A percentile compares a stretch with the other conserved stretches of the same genome.
Evolutionary conservation across 2,888 invertebrate genomes (phyloP).

Genomic region (Sarcophaga rosellei): DNA sequence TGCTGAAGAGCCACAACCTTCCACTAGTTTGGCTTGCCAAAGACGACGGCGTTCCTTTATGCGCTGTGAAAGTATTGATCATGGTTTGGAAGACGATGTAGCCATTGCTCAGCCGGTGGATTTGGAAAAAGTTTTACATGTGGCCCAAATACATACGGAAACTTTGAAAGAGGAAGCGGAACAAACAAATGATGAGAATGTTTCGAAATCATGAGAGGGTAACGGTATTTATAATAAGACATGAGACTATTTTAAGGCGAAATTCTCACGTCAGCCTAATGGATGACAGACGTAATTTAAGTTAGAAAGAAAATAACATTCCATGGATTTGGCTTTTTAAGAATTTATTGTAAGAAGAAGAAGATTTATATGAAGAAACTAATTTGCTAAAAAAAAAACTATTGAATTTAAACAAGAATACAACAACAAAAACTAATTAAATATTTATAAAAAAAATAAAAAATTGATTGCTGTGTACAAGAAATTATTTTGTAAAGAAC

Average conservation of each 20-base stretch:
- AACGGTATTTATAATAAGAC: constrained; percentile 46
- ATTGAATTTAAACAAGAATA: background rate
- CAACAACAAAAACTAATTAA: background rate
- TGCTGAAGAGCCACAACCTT: constrained; percentile 14
- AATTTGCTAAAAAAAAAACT: background rate
- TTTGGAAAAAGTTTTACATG: constrained; percentile 46
- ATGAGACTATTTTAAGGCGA: constrained; percentile 45
- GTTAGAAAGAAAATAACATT: no score
- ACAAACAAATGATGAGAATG: background rate
- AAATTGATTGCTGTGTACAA: no score
- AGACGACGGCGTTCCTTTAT: constrained; percentile 73
- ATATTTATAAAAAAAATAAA: background rate
- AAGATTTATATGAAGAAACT: background rate
- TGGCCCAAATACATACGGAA: constrained; percentile 55
- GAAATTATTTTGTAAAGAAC: no score
- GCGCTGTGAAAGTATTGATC: constrained; percentile 78
- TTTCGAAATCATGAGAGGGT: constrained; percentile 23
- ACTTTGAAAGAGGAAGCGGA: background rate
- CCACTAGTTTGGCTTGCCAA: constrained; percentile 44
- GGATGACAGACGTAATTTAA: constrained; percentile 31
- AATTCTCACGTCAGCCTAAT: constrained; percentile 29
- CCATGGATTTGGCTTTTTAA: no score
- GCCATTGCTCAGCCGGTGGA: constrained; percentile 33
- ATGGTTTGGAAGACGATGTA: constrained; percentile 75
- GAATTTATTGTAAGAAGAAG: no score